Conservation (phyloP, 2,888 invertebrate genomes). For the Caenorhabditis panamensis region DNA sequence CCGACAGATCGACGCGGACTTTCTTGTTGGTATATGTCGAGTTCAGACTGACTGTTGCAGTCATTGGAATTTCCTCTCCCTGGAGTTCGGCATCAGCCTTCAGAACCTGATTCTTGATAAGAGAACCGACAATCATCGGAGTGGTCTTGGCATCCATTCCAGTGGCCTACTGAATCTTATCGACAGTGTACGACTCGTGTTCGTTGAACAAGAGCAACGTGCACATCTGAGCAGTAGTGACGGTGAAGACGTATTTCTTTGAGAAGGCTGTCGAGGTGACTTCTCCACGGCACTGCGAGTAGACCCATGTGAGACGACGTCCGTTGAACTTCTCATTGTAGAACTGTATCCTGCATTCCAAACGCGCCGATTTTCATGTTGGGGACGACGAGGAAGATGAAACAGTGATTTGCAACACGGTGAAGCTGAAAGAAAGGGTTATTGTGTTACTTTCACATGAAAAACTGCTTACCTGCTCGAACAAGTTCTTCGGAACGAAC, state of each 20-base stretch:
- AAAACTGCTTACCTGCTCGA: too few species aligned
- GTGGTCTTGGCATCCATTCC: slow-evolving; percentile 85
- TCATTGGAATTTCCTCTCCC: slow-evolving; percentile 54
- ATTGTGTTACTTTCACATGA: too few species aligned
- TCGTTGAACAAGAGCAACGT: slow-evolving; percentile 96
- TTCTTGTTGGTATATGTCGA: slow-evolving; percentile 86
- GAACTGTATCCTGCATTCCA: slow-evolving; percentile 86
- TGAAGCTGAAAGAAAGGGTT: too few species aligned
- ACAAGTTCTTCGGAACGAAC: slow-evolving; percentile 94
- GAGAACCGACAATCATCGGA: slow-evolving; percentile 91
- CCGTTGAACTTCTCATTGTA: slow-evolving; percentile 96
- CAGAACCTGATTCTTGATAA: slow-evolving; percentile 73
- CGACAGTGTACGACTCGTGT: slow-evolving; percentile 87
- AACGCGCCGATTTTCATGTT: slow-evolving; percentile 90
- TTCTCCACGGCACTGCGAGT: slow-evolving; percentile 94
- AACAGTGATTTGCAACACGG: slow-evolving; percentile 96
- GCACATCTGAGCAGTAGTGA: slow-evolving; percentile 99
- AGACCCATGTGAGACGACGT: slow-evolving; percentile 93
- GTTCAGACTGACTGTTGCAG: slow-evolving; percentile 58
- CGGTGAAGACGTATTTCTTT: too few species aligned
- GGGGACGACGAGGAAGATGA: slow-evolving; percentile 94
- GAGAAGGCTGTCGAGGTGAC: slow-evolving; percentile 95
- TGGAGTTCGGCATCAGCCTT: slow-evolving; percentile 41
- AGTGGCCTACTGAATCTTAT: slow-evolving; percentile 50
- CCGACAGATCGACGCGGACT: slow-evolving; percentile 96